Conservation (phyloP, 2,797 vertebrate species). For the Sternotherus odoratus region DNA sequence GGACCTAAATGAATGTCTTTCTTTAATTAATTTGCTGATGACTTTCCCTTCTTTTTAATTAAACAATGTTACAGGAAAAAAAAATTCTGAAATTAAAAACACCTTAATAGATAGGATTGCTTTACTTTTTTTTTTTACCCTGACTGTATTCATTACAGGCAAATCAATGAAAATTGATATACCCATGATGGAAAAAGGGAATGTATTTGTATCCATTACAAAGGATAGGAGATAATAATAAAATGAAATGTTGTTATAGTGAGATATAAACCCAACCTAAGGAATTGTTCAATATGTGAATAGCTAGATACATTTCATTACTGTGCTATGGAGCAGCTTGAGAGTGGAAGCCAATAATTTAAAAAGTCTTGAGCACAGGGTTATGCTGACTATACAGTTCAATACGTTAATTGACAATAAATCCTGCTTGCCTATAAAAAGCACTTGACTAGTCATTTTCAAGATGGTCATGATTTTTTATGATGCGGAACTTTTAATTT, state of each 20-base stretch:
- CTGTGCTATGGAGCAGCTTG: slow-evolving; percentile 75
- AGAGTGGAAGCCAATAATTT: slow-evolving; percentile 83
- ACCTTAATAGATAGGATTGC: slow-evolving; percentile 71
- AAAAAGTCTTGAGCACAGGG: slow-evolving; percentile 80
- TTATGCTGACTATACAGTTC: slow-evolving; percentile 88
- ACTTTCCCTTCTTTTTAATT: slow-evolving; percentile 72
- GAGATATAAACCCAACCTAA: slow-evolving; percentile 82
- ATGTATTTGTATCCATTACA: slow-evolving; percentile 84
- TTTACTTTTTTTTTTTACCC: slow-evolving; percentile 44
- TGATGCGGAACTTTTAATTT: slow-evolving; percentile 90
- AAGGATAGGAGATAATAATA: slow-evolving; percentile 79
- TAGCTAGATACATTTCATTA: slow-evolving; percentile 81
- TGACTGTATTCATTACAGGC: slow-evolving; percentile 77
- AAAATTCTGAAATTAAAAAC: slow-evolving; percentile 69
- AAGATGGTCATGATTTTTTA: slow-evolving; percentile 90
- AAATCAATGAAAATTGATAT: slow-evolving; percentile 86
- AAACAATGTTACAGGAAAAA: slow-evolving; percentile 56
- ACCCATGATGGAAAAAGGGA: slow-evolving; percentile 77
- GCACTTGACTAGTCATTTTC: slow-evolving; percentile 87
- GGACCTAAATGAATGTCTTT: slow-evolving; percentile 46
- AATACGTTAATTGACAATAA: slow-evolving; percentile 90
- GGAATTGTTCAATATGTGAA: slow-evolving; percentile 83
- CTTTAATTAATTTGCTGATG: slow-evolving; percentile 68
- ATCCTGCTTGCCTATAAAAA: slow-evolving; percentile 85
- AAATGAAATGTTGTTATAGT: slow-evolving; percentile 83